Conservation (phyloP, 1,140 invertebrate genomes). For the Polypedilum vanderplanki region DNA sequence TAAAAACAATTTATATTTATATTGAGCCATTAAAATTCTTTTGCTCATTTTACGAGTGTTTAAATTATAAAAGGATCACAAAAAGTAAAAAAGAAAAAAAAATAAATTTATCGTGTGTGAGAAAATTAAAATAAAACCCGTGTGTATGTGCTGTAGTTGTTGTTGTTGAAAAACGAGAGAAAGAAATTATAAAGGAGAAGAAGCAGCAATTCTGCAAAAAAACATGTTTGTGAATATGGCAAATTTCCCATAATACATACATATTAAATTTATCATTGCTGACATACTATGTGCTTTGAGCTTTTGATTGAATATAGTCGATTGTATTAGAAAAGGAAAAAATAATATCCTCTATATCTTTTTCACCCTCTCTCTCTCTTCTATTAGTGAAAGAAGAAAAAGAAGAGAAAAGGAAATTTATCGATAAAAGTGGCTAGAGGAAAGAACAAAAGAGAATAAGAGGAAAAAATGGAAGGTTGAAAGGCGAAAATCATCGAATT, state of each 20-base stretch:
- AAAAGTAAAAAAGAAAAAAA: neutral
- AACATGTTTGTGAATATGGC: slow-evolving; percentile 17
- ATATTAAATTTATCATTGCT: slow-evolving; percentile 11
- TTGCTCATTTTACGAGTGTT: neutral
- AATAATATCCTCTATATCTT: too few species aligned
- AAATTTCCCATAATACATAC: slow-evolving; percentile 2
- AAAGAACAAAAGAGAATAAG: neutral
- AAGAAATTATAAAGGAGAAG: neutral
- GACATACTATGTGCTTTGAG: neutral
- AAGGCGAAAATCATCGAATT: slow-evolving; percentile 17
- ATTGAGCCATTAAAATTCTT: neutral
- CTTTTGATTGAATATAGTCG: neutral
- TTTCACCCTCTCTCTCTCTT: too few species aligned
- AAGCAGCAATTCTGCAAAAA: neutral
- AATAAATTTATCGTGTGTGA: neutral
- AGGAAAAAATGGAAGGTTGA: slow-evolving; percentile 4
- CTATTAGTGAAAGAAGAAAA: neutral
- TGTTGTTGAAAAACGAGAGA: neutral
- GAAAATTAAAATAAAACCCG: neutral
- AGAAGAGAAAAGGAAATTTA: neutral
- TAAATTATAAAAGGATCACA: neutral
- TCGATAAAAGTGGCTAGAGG: neutral
- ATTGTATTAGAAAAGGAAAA: neutral
- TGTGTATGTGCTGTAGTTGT: neutral
- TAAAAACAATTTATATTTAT: neutral